Base-by-base conservation (phyloP, 2,888 invertebrate genomes). In the Eristalis tenax region DNA sequence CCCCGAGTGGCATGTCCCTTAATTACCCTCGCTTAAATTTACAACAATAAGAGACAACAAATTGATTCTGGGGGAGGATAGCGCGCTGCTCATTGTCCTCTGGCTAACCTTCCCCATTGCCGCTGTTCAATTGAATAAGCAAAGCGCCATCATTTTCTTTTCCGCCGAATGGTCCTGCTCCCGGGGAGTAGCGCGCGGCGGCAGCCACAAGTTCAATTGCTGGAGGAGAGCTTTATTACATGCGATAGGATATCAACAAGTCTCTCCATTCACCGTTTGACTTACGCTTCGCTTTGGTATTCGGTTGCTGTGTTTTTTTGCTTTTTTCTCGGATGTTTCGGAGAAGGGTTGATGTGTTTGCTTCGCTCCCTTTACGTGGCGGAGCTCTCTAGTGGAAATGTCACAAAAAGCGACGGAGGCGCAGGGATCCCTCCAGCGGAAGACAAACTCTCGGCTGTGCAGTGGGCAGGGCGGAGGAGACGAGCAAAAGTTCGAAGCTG, bases 191-290 rank as follows among this genome's bases (percentile, higher is more conserved):
- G 66, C 56, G 79, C 15, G 32, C 15, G 43, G 63, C 68, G 61
- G 61, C 57, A 38, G 76, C 15, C 40, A 40, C 50, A 70, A 86
- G 74, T 77, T 81, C 59, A 59, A 28, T 64, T 78, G 66, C 82
- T 77, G 28, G 69, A 56, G 69, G 22, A 26, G 50, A 86, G 86
- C 86, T 86, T 86, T 86, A 86, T 86, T 75, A 79, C 83, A 86
- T 86, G 86, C 86, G 86, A 83, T 74, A 83, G 78, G 83, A 86
- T 86, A 86, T 86, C 86, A 86, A 86, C 86, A 86, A 86, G 86
- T 86, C 66, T 82, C 75, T 75, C 35, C 78, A 82, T 86, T 86
- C 82, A 79, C 59, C 15, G 26, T 73, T 69, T 57, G 32, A 26
- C 61, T 69, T 77, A 61, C 61, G 59, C 63, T 69, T 77, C 32